These are phyloP conservation scores for Phortica magna DNA, from an alignment of 2,888 invertebrate species.

Conservation along the genomic window DNA sequence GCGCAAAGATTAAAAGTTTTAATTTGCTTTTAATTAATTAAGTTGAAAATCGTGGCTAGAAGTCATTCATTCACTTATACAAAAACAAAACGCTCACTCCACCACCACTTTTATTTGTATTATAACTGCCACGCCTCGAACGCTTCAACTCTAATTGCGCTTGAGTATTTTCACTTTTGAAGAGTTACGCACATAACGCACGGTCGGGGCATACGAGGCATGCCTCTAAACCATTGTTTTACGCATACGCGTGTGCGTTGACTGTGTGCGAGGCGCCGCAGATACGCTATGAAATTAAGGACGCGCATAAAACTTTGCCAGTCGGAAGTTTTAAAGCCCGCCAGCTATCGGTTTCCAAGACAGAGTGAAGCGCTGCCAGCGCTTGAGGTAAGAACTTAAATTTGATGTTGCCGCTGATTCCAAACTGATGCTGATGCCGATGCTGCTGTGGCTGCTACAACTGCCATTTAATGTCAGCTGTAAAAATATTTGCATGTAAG, in stretches of 20 bases:
- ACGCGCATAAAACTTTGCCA: neutral
- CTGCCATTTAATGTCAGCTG: conserved; percentile 10
- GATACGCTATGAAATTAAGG: neutral
- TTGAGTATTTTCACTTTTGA: neutral
- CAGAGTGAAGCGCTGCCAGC: neutral
- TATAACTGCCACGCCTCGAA: conserved; percentile 7
- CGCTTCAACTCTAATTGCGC: conserved; percentile 19
- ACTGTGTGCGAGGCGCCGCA: neutral
- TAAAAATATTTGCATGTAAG: neutral
- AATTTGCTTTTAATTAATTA: conserved; percentile 75
- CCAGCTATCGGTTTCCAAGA: neutral
- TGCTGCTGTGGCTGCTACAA: neutral
- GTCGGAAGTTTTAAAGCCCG: neutral
- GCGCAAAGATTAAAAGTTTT: conserved; percentile 72
- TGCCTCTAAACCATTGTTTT: neutral
- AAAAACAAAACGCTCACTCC: conserved; percentile 1
- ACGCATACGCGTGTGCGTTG: neutral
- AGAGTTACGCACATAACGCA: neutral
- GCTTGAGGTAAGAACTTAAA: neutral
- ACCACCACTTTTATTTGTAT: conserved; percentile 1
- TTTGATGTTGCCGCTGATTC: too few relatives aligned
- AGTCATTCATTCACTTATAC: conserved; percentile 54
- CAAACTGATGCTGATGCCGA: neutral
- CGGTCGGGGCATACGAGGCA: neutral
- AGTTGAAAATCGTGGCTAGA: conserved; percentile 71